These are phyloP conservation scores for Electrophaes corylata DNA, from an alignment of 2,888 invertebrate genomes.

Conservation along the genomic window DNA sequence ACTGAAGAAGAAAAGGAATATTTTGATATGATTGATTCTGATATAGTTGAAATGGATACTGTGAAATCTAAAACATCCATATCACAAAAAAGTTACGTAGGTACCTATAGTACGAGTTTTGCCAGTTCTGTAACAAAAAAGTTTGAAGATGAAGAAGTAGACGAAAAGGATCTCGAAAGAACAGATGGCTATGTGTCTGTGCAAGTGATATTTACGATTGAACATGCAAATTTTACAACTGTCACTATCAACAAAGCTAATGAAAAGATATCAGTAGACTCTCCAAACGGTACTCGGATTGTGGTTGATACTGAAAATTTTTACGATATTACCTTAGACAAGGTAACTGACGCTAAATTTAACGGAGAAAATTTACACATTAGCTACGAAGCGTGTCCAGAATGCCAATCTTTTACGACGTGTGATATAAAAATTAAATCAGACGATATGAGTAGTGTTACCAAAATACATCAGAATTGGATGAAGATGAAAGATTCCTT, in stretches of 20 bases:
- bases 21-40: constrained; percentile 53
- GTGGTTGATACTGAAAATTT: constrained; percentile 54
- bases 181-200: constrained; percentile 70
- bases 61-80: constrained; percentile 50
- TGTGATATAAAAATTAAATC: constrained; percentile 61
- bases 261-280: constrained; percentile 60
- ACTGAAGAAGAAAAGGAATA: constrained; percentile 64
- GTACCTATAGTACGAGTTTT: constrained; percentile 39
- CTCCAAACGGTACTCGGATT: constrained; percentile 64
- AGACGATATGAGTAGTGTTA: constrained; percentile 45
- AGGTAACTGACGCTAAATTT: constrained; percentile 61
- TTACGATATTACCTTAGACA: constrained; percentile 64
- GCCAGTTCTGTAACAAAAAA: constrained; percentile 48
- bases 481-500: constrained; percentile 71
- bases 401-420: constrained; percentile 60
- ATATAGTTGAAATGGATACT: constrained; percentile 46
- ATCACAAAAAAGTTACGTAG: constrained; percentile 55
- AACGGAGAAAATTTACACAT: constrained; percentile 63
- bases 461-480: constrained; percentile 58
- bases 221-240: constrained; percentile 82
- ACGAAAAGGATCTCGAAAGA: constrained; percentile 43
- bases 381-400: constrained; percentile 61
- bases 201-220: constrained; percentile 63
- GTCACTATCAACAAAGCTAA: constrained; percentile 69
- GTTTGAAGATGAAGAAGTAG: constrained; percentile 46